Evolutionary conservation across 2,888 invertebrate species (phyloP).

Genomic region (Dioctria rufipes): DNA sequence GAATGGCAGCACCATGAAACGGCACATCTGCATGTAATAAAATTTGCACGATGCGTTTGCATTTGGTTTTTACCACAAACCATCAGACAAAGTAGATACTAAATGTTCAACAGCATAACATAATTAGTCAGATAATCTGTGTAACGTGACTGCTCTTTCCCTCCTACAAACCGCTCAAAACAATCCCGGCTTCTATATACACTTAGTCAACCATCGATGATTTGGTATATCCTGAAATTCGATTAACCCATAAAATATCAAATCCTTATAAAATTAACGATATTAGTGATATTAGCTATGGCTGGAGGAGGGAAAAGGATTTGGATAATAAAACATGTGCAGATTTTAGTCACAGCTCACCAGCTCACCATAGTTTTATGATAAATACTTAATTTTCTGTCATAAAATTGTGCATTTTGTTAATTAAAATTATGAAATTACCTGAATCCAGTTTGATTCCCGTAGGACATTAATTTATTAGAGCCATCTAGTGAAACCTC

Average conservation of each 20-base stretch:
- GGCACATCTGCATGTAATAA: constrained; percentile 22
- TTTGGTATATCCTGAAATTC: constrained; percentile 18
- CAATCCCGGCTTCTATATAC: too few species aligned
- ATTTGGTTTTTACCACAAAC: background rate
- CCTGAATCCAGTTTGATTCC: constrained; percentile 80
- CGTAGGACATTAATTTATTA: constrained; percentile 86
- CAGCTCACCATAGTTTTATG: constrained; percentile 9
- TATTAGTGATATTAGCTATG: background rate
- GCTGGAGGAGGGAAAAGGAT: background rate
- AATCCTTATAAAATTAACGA: constrained; percentile 1
- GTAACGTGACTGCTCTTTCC: background rate
- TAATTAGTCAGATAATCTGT: constrained; percentile 35
- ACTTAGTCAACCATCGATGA: background rate
- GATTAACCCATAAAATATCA: constrained; percentile 38
- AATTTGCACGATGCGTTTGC: background rate
- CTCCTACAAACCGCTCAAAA: background rate
- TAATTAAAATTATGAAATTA: constrained; percentile 66
- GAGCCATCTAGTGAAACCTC: constrained; percentile 86
- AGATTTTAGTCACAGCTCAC: background rate
- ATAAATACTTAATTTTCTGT: constrained; percentile 20
- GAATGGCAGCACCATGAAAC: background rate
- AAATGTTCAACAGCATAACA: constrained; percentile 7
- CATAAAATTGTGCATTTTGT: constrained; percentile 30
- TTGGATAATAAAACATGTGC: background rate
- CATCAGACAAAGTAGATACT: background rate